Evolutionary conservation across 2,113 vertebrate genomes (phyloP).

Genomic region (Gambusia affinis): DNA sequence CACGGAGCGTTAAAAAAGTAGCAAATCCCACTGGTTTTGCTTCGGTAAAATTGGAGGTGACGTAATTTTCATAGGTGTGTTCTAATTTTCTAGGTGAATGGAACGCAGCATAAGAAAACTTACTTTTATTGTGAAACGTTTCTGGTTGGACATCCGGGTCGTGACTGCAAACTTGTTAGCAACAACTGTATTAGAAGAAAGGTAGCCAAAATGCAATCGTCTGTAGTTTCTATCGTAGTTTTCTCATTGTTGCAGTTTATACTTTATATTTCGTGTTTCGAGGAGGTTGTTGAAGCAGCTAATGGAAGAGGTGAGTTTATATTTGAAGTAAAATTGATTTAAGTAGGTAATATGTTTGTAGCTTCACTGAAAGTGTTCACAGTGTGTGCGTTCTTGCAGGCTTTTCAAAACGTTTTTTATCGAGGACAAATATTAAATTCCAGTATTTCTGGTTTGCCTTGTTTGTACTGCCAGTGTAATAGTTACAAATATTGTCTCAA

Average conservation of each 20-base stretch:
- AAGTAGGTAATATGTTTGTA: neutral
- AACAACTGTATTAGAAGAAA: conserved; percentile 1
- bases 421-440: neutral
- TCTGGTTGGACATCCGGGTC: conserved; percentile 52
- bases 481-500: neutral
- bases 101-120: neutral
- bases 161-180: neutral
- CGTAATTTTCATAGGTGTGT: neutral
- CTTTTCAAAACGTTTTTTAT: neutral
- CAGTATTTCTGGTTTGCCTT: conserved; percentile 5
- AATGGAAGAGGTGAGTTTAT: conserved; percentile 69
- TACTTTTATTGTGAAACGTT: conserved; percentile 50
- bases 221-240: conserved; percentile 40
- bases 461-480: neutral
- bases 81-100: neutral
- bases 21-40: neutral
- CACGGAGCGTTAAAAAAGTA: neutral
- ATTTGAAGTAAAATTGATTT: neutral
- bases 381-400: neutral
- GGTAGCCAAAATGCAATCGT: conserved; percentile 63
- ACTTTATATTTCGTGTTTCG: conserved; percentile 52
- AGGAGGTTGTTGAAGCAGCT: conserved; percentile 52
- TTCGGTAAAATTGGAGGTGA: neutral
- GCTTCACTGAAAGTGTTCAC: conserved; percentile 13
- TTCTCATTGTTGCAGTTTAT: conserved; percentile 59